Evolutionary conservation across 2,888 invertebrate genomes (phyloP), one percentile per base, ranked within the genome.

Genomic region (Meteorus cinctellus): DNA sequence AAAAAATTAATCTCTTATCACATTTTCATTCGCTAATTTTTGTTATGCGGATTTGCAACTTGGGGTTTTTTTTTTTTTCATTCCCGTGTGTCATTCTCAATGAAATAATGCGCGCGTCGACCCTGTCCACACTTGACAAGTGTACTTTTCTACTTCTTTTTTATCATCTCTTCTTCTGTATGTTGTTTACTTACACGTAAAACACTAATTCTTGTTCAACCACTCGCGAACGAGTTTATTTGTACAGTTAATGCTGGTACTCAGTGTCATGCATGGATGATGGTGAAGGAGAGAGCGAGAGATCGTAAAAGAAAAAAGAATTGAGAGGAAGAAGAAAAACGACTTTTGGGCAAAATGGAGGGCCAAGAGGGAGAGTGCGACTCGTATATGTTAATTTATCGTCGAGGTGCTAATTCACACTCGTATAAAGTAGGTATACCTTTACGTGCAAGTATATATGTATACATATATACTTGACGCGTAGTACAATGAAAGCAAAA

Each of bases 231-330:
- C 81, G 79, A 85, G 83, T 82, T 83, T 86, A 82, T 87, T 87
- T 87, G 82, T 84, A 85, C 84, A 87, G 87, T 84, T 87, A 87
- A 87, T 87, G 87, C 83, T 84, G 81, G 81, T 84, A 83, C 84
- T 84, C 79, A 62, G 80, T 68, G 69, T 75, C 70, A 41, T 41
- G 41, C 12, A 41, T 12, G 8, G 12, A 12, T 41, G 41, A 41
- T 41, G 41, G 41, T 41, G 41, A 12, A 41, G 12, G 41, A 41
- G 41, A 2, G 8, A 41, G 65, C 65, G 63, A 67, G 69, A 55
- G 72, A 55, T 19, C 2, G 5, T 1, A 19, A 19, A n/a, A 19
- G 4, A 6, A 6, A 6, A 2, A n/a, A 19, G 55, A 19, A 19
- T 5, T 8, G 55, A 19, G 19, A 10, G 8, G 6, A n/a, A 73